Base-by-base conservation (phyloP, 2,797 vertebrate genomes). In the Glossophaga mutica region DNA sequence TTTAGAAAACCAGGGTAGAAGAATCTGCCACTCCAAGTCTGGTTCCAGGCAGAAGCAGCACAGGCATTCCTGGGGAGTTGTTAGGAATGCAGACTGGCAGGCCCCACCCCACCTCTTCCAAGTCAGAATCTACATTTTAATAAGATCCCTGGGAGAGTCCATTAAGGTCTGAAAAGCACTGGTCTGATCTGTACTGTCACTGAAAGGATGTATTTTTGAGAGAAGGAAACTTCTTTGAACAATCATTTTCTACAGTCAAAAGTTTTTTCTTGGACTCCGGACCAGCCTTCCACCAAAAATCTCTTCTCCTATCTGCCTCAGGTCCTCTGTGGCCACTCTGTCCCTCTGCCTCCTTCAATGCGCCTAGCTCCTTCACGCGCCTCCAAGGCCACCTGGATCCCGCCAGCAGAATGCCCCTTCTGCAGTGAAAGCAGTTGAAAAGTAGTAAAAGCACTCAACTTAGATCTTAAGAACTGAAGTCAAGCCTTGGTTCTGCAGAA, bases 351-450 rank as follows among this genome's bases (percentile, higher is more conserved):
- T 79, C n/a, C 10, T 68, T 92, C 21, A 46, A 4, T 14, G 19
- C 0, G 0, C 29, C 5, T 6, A 22, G 7, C 26, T 92, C 18
- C 11, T 44, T 24, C 5, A 5, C 18, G 18, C 42, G 32, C 42
- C 50, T 1, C 2, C 68, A 11, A 7, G 2, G 18, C 37, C 78
- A 32, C 29, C 46, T 74, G 29, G 24, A n/a, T 68, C 34, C 8
- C 16, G 8, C 68, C 50, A 44, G 65, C 26, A 59, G 9, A 79
- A 73, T 19, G 15, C 9, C 14, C 8, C 2, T 46, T 34, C 46
- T 59, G 10, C 8, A 52, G 34, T 14, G 21, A 73, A 32, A 55
- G 37, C 21, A 62, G 26, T 6, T 65, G n/a, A 59, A 55, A 83
- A 88, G 11, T 55, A 19, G 44, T 22, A 39, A 91, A 96, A 83